Evolutionary conservation across 2,113 vertebrate genomes (phyloP).

Genomic region (Abramis brama): DNA sequence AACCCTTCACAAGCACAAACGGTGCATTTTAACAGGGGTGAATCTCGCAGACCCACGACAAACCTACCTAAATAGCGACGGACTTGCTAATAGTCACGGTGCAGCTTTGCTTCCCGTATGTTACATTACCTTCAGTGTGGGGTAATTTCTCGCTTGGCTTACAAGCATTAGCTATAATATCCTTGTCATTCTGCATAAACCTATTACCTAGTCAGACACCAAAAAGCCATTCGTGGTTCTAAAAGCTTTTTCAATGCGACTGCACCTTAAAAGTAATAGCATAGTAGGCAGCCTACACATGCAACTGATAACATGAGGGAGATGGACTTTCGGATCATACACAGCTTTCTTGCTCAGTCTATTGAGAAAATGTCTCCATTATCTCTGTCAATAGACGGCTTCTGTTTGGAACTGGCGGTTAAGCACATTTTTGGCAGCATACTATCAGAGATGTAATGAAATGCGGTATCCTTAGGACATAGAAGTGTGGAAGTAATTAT

Average conservation of each 20-base stretch:
- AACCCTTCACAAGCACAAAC: neutral
- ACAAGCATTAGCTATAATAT: conserved; percentile 57
- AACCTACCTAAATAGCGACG: conserved; percentile 3
- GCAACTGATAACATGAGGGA: neutral
- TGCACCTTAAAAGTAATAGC: conserved; percentile 52
- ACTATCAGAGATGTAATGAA: conserved; percentile 46
- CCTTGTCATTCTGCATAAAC: conserved; percentile 59
- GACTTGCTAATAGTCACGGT: conserved; percentile 28
- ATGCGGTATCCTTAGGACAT: conserved; percentile 53
- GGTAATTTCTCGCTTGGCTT: conserved; percentile 61
- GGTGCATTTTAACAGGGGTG: neutral
- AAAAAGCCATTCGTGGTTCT: conserved; percentile 48
- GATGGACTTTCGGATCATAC: conserved; percentile 37
- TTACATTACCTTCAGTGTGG: conserved; percentile 49
- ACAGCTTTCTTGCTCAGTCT: conserved; percentile 27
- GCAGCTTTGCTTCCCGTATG: conserved; percentile 47
- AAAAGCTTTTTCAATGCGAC: conserved; percentile 56
- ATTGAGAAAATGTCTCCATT: conserved; percentile 39
- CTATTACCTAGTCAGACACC: conserved; percentile 51
- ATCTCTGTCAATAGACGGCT: neutral
- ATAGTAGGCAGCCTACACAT: conserved; percentile 26
- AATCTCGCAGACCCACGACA: neutral
- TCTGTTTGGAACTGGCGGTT: conserved; percentile 50
- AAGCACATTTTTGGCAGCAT: conserved; percentile 41
- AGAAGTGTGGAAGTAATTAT: conserved; percentile 56